phyloP scores from a whole-genome alignment of 2,113 vertebrate genomes.

The Pseudonaja textilis region DNA sequence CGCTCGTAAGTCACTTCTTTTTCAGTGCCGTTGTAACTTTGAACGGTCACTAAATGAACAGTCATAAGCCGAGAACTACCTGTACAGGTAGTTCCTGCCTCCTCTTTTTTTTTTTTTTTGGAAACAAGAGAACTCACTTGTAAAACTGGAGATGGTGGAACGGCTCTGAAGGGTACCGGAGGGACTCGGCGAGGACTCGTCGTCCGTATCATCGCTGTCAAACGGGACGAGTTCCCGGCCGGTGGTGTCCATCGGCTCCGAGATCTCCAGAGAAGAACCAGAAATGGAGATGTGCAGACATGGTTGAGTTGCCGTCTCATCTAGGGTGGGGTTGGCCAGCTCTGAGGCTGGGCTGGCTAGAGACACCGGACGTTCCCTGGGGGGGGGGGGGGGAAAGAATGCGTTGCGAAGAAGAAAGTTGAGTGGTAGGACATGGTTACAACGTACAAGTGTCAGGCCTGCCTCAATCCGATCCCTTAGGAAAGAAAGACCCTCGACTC shows the following conservation, averaged over 20 bases:
- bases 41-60: not conserved
- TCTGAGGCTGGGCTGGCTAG: slow-evolving; percentile 56
- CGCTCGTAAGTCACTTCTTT: not conserved
- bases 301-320: slow-evolving; percentile 71
- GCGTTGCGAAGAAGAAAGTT: not conserved
- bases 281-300: slow-evolving; percentile 95
- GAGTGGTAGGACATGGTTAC: not conserved
- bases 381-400: rapidly evolving
- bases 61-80: too few species aligned
- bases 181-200: slow-evolving; percentile 94
- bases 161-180: slow-evolving; percentile 95
- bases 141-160: slow-evolving; percentile 94
- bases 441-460: too few species aligned
- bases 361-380: slow-evolving; percentile 76
- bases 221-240: slow-evolving; percentile 89
- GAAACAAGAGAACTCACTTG: slow-evolving; percentile 78
- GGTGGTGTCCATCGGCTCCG: slow-evolving; percentile 69
- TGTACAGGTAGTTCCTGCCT: rapidly evolving
- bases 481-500: too few species aligned
- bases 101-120: not conserved
- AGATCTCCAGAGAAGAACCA: slow-evolving; percentile 85
- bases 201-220: slow-evolving; percentile 93
- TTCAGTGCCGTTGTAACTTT: not conserved
- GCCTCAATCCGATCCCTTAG: too few species aligned
- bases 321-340: slow-evolving; percentile 17